These are phyloP conservation scores for Scomber japonicus DNA, from an alignment of 2,113 vertebrate genomes.

Conservation along the genomic window DNA sequence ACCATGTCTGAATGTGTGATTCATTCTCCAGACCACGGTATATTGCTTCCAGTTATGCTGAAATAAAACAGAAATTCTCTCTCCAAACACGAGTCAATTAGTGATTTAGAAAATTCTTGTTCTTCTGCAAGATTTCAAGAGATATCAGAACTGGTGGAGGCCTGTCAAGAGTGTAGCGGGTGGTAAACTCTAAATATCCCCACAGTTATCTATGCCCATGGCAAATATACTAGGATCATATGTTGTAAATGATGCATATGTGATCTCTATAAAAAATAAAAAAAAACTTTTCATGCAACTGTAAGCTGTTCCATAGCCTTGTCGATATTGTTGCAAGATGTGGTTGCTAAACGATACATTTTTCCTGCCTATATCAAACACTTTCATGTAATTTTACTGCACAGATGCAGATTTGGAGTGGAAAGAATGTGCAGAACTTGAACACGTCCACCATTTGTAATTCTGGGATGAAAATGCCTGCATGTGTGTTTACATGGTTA, in stretches of 20 bases:
- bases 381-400: conserved; percentile 2
- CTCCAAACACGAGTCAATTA: background rate
- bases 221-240: background rate
- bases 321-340: background rate
- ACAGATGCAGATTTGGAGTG: conserved; percentile 13
- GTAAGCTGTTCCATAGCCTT: background rate
- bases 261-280: background rate
- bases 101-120: background rate
- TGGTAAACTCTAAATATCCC: background rate
- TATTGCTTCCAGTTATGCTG: background rate
- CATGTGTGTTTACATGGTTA: conserved; percentile 49
- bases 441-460: conserved; percentile 35
- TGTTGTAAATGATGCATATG: background rate
- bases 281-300: background rate
- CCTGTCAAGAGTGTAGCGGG: background rate
- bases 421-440: conserved; percentile 15
- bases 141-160: too few relatives aligned
- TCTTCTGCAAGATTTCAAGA: background rate
- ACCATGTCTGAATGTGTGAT: too few relatives aligned
- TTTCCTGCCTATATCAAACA: background rate
- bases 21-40: background rate
- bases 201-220: background rate
- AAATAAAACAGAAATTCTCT: background rate
- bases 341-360: background rate
- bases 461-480: conserved; percentile 52